Conservation (phyloP, 2,888 invertebrate species). For the Lycaena phlaeas region DNA sequence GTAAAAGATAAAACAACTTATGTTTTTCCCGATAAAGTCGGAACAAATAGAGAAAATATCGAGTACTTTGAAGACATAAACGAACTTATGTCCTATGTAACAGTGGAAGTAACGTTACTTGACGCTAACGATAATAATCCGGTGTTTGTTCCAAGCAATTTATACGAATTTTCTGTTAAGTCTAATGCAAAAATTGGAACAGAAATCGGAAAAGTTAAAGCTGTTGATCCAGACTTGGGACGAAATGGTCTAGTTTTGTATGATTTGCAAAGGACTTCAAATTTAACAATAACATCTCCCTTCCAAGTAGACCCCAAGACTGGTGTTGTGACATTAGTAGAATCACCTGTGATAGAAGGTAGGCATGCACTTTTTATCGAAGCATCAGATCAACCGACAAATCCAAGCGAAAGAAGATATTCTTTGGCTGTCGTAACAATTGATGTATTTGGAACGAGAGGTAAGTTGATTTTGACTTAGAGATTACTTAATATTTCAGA, state of each 20-base stretch:
- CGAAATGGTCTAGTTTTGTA: constrained; percentile 82
- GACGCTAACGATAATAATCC: constrained; percentile 96
- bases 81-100: constrained; percentile 72
- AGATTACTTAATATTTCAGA: neutral
- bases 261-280: constrained; percentile 79
- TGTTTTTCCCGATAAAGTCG: constrained; percentile 58
- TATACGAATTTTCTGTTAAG: constrained; percentile 84
- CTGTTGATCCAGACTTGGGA: constrained; percentile 86
- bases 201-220: constrained; percentile 84
- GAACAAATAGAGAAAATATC: constrained; percentile 50
- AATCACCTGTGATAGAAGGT: constrained; percentile 77
- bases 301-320: constrained; percentile 81
- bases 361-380: constrained; percentile 87
- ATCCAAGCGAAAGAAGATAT: constrained; percentile 87
- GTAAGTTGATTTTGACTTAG: no score
- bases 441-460: constrained; percentile 76
- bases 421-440: constrained; percentile 89
- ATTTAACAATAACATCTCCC: constrained; percentile 76
- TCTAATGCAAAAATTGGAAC: constrained; percentile 79
- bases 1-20: constrained; percentile 57
- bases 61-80: constrained; percentile 51
- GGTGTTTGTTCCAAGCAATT: constrained; percentile 85
- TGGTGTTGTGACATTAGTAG: constrained; percentile 78
- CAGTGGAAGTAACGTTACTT: constrained; percentile 85
- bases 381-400: constrained; percentile 86